These are phyloP conservation scores for Eristalinus sepulchralis DNA, from an alignment of 2,888 invertebrate species.

Conservation along the genomic window DNA sequence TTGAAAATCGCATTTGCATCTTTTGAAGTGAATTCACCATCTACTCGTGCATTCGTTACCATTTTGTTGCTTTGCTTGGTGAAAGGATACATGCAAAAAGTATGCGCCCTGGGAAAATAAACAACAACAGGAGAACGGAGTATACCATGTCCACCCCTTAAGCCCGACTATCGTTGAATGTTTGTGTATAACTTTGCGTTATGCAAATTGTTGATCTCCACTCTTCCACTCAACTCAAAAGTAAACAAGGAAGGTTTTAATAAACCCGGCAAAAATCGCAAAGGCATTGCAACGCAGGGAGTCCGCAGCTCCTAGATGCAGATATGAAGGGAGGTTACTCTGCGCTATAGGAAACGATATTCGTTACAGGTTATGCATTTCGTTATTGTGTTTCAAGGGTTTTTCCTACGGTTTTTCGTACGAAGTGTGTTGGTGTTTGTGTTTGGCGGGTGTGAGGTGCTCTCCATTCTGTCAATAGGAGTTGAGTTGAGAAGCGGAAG, in stretches of 20 bases:
- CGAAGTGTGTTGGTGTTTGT: not conserved
- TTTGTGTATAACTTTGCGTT: conserved; percentile 56
- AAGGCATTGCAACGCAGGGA: conserved; percentile 18
- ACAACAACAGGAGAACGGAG: not conserved
- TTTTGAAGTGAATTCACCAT: conserved; percentile 27
- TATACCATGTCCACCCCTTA: conserved; percentile 38
- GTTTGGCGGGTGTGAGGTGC: not conserved
- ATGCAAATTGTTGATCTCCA: conserved; percentile 66
- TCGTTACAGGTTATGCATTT: conserved; percentile 38
- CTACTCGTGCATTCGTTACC: not conserved
- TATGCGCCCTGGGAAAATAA: not conserved
- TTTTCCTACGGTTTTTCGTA: conserved; percentile 9
- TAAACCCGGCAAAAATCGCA: conserved; percentile 57
- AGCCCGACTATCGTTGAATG: conserved; percentile 40
- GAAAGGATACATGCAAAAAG: not conserved
- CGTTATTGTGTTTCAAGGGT: conserved; percentile 48
- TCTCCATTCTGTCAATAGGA: conserved; percentile 6
- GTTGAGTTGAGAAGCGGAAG: not conserved
- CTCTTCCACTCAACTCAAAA: conserved; percentile 33
- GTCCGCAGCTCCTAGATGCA: not conserved
- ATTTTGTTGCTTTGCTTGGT: not conserved
- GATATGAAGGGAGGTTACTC: not conserved
- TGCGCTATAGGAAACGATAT: conserved; percentile 3
- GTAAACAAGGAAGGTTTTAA: conserved; percentile 66
- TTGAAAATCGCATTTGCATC: conserved; percentile 43